These are phyloP conservation scores for Python bivittatus DNA, from an alignment of 2,113 vertebrate genomes.

Conservation along the genomic window DNA sequence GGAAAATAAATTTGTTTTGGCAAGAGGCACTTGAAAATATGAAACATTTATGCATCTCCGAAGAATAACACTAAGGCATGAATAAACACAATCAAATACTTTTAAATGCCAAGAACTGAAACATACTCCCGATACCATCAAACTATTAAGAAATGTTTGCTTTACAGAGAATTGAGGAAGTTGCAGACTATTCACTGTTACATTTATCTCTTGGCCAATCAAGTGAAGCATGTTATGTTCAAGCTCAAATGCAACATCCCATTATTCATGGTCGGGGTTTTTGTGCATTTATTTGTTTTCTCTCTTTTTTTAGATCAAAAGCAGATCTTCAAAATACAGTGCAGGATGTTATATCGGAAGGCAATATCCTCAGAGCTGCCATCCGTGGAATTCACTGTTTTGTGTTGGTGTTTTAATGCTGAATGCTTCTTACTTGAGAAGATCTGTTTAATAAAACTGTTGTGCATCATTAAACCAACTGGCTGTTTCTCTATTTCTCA, in stretches of 20 bases:
- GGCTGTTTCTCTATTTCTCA: not conserved
- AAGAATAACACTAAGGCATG: not conserved
- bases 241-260: not conserved
- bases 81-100: not conserved
- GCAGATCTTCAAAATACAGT: not conserved
- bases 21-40: not conserved
- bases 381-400: not conserved
- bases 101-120: not conserved
- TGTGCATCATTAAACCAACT: not conserved
- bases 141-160: slow-evolving; percentile 8
- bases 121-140: not conserved
- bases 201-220: not conserved
- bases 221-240: not conserved
- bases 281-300: not conserved
- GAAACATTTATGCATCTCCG: not conserved
- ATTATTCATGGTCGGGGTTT: not conserved
- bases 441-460: not conserved
- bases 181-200: not conserved
- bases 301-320: not conserved
- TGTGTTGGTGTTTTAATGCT: not conserved
- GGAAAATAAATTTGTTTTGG: not conserved
- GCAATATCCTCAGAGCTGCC: not conserved
- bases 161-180: slow-evolving; percentile 14
- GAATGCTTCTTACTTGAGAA: not conserved
- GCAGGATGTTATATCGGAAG: not conserved